Conservation (phyloP, 2,888 invertebrate species). For the Lasioglossum lativentre region DNA sequence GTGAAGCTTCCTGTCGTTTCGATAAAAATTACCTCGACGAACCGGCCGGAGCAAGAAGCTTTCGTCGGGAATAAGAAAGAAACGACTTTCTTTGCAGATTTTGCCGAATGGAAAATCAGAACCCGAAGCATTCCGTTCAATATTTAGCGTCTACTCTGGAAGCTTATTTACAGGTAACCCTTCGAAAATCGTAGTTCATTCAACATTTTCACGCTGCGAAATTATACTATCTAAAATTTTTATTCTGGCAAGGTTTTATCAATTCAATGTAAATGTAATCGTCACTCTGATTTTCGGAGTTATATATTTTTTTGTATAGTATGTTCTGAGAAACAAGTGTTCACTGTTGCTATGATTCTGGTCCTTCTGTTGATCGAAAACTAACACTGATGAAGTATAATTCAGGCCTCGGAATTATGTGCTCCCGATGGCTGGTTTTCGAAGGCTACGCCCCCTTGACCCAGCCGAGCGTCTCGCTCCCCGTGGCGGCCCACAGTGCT, state of each 20-base stretch:
- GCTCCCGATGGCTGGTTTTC: too few relatives aligned
- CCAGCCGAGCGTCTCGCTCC: too few relatives aligned
- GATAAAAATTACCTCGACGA: conserved; percentile 51
- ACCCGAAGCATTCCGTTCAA: conserved; percentile 29
- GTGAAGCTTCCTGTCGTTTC: conserved; percentile 57
- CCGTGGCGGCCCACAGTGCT: too few relatives aligned
- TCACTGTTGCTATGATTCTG: too few relatives aligned
- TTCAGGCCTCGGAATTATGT: too few relatives aligned
- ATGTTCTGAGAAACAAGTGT: background rate
- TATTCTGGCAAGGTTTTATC: too few relatives aligned
- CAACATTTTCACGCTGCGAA: background rate
- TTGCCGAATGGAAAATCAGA: conserved; percentile 37
- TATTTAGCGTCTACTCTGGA: conserved; percentile 20
- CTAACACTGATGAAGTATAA: too few relatives aligned
- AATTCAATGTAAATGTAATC: too few relatives aligned
- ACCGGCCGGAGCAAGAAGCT: conserved; percentile 14
- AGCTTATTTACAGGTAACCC: background rate
- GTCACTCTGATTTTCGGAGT: background rate
- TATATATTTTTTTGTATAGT: too few relatives aligned
- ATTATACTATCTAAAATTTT: background rate
- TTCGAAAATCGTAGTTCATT: background rate
- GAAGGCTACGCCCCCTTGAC: too few relatives aligned
- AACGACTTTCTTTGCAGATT: conserved; percentile 45
- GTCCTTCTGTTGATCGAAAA: too few relatives aligned
- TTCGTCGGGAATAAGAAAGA: conserved; percentile 47